phyloP scores from a whole-genome alignment of 1,140 invertebrate genomes.

The Ladona fulva region DNA sequence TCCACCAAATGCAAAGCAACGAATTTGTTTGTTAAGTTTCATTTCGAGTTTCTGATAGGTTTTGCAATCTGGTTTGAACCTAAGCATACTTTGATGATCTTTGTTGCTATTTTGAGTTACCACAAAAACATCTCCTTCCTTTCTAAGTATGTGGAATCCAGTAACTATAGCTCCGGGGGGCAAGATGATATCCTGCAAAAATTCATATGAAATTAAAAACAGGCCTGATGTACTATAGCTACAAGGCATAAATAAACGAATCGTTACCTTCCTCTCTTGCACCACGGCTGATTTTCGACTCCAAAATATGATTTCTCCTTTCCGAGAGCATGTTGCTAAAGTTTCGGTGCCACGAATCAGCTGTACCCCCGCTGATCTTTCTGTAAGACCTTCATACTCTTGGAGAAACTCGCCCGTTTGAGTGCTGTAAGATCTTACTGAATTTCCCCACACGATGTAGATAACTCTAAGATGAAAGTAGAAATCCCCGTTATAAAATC shows the following conservation, averaged over 20 bases:
- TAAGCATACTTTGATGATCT: background rate
- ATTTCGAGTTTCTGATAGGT: background rate
- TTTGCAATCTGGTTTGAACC: background rate
- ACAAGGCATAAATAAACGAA: no score
- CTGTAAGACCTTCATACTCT: background rate
- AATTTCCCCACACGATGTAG: background rate
- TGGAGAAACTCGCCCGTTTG: background rate
- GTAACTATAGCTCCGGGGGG: background rate
- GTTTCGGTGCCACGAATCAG: background rate
- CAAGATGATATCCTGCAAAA: no score
- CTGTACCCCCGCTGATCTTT: background rate
- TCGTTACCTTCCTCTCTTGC: background rate
- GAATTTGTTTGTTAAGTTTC: background rate
- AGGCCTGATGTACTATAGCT: no score
- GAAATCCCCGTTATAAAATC: no score
- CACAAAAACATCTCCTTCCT: background rate
- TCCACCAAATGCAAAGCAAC: background rate
- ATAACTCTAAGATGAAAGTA: background rate
- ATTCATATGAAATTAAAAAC: no score
- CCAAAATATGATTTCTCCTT: background rate
- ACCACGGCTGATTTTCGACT: background rate
- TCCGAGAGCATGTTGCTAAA: background rate
- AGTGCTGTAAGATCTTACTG: background rate
- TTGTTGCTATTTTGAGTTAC: background rate
- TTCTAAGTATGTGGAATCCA: background rate